A percentile compares a stretch with the other conserved stretches of the same genome.
Evolutionary conservation across 2,888 invertebrate genomes (phyloP).

Genomic region (Latrodectus elegans): DNA sequence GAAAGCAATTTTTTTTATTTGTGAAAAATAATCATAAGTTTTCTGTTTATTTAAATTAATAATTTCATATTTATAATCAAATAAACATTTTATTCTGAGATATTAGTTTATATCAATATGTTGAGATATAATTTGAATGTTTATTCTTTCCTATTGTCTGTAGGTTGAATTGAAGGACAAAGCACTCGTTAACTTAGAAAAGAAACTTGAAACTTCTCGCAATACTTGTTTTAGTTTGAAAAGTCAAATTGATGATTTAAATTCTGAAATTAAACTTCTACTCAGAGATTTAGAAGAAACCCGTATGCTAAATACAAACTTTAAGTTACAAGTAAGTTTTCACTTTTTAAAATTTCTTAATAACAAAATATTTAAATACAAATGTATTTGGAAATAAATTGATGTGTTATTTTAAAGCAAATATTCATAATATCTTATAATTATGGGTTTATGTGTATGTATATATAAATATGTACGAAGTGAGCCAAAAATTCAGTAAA

Average conservation of each 20-base stretch:
- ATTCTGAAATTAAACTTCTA: constrained; percentile 11
- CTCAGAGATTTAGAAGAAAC: constrained; percentile 42
- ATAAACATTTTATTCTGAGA: too few species aligned
- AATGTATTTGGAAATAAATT: neutral
- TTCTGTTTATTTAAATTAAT: too few species aligned
- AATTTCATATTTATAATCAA: too few species aligned
- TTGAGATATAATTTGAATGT: too few species aligned
- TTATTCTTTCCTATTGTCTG: too few species aligned
- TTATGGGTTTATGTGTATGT: too few species aligned
- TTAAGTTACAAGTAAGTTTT: constrained; percentile 39
- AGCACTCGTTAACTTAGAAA: constrained; percentile 56
- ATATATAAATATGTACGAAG: too few species aligned
- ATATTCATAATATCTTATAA: too few species aligned
- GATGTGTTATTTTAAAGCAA: neutral
- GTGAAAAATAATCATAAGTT: too few species aligned
- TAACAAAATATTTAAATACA: neutral
- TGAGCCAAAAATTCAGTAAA: too few species aligned
- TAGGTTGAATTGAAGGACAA: constrained; percentile 59
- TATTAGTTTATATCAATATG: too few species aligned
- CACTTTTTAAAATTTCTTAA: neutral
- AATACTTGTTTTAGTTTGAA: constrained; percentile 33
- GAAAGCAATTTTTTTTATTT: too few species aligned
- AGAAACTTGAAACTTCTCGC: constrained; percentile 50
- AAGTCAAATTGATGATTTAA: constrained; percentile 28
- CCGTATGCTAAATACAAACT: constrained; percentile 44